Base-by-base conservation (phyloP, 2,888 invertebrate genomes). In the Melieria omissa region DNA sequence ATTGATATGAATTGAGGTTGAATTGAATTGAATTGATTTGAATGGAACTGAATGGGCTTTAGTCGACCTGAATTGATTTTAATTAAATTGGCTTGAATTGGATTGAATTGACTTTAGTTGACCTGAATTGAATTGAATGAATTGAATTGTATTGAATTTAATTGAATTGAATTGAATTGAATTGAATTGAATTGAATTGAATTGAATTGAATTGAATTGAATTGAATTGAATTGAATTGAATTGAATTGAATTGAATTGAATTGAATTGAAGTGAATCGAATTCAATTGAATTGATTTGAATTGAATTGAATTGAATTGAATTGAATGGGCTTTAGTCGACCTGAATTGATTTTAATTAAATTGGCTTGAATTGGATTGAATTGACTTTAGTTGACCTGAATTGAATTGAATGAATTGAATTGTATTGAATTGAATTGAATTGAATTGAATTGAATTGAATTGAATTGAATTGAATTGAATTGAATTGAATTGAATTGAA, bases 161-260 rank as follows among this genome's bases (percentile, higher is more conserved):
- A 29, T 66, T 57, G 5, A 57, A 66, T 57, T 63, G n/a, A 8
- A 47, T 63, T 63, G 4, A 14, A 63, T 47, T 63, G 7, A 14
- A 63, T 46, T 63, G 45, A 14, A 57, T 55, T 55, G 12, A 45
- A 49, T 66, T 66, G 8, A 57, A 44, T 66, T 55, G 5, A 57
- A 49, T 66, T 66, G 9, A 57, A 42, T 66, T 55, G 12, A 57
- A 49, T 66, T 66, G 12, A 57, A 44, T 55, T 66, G 12, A 57
- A 49, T 66, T 54, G 5, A 44, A 12, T 55, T 66, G 4, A 57
- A 49, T 66, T 66, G 42, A 44, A 57, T 66, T 66, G 12, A 57
- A 49, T 66, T 57, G 14, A 66, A 42, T 66, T 66, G 14, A 66
- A 46, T 66, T 66, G 14, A 66, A 42, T 66, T 66, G 14, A 66